Conservation (phyloP, 2,113 vertebrate genomes). For the Coracopsis vasa region DNA sequence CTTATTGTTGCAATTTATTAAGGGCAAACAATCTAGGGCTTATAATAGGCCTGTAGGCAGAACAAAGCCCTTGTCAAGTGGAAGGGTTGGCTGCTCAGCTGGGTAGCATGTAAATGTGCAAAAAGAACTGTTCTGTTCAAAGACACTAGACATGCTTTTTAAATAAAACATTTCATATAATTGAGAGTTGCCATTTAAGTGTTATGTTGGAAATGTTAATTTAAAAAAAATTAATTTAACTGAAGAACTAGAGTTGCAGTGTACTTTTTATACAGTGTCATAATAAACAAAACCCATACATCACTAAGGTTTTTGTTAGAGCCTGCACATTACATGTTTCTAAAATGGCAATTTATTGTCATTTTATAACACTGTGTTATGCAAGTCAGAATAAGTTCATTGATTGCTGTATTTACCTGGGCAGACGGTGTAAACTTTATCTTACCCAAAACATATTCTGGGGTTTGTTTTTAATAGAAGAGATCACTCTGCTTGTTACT, state of each 20-base stretch:
- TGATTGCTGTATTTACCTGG: background rate
- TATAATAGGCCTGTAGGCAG: slow-evolving; percentile 64
- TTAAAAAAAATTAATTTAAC: slow-evolving; percentile 36
- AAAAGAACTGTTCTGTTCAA: slow-evolving; percentile 54
- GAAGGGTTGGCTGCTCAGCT: slow-evolving; percentile 64
- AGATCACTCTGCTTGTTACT: slow-evolving; percentile 19
- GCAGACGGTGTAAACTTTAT: background rate
- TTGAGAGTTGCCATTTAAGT: slow-evolving; percentile 62
- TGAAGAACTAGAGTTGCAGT: slow-evolving; percentile 1
- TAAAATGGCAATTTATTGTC: background rate
- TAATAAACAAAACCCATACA: background rate
- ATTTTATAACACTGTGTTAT: slow-evolving; percentile 12
- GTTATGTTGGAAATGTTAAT: slow-evolving; percentile 33
- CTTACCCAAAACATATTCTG: background rate
- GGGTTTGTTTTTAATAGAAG: background rate
- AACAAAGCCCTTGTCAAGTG: slow-evolving; percentile 71
- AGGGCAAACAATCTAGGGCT: slow-evolving; percentile 60
- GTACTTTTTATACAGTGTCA: background rate
- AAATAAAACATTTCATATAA: slow-evolving; percentile 68
- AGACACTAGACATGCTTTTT: slow-evolving; percentile 63
- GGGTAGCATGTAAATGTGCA: slow-evolving; percentile 66
- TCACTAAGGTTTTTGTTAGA: background rate
- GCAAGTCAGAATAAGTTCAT: background rate
- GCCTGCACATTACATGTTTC: background rate
- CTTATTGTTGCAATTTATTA: slow-evolving; percentile 69